These are phyloP conservation scores for Gallirallus australis DNA, from an alignment of 2,797 vertebrate species.

Conservation along the genomic window DNA sequence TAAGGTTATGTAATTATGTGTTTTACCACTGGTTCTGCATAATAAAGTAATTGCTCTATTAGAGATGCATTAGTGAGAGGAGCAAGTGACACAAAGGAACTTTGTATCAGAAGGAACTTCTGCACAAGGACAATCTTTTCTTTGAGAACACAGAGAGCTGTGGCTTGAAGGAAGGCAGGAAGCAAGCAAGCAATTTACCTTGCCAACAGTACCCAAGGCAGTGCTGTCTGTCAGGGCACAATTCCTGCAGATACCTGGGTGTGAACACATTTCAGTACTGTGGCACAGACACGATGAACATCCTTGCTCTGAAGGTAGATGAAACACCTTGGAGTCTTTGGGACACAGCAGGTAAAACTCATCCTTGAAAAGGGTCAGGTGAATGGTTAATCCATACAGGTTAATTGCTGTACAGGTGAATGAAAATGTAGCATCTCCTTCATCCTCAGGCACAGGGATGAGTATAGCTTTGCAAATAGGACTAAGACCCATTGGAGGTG, in stretches of 20 bases:
- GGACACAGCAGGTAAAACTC: background rate
- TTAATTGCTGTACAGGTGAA: background rate
- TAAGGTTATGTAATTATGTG: conserved; percentile 48
- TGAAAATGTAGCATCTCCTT: background rate
- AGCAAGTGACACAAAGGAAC: conserved; percentile 64
- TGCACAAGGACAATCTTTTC: conserved; percentile 46
- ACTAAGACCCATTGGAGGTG: background rate
- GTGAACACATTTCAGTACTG: background rate
- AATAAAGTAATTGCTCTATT: conserved; percentile 72
- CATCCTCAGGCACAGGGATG: background rate
- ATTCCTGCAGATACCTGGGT: background rate
- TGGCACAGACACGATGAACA: background rate
- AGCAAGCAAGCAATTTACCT: background rate
- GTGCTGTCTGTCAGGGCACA: background rate
- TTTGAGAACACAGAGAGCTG: conserved; percentile 37
- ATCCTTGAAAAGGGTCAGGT: background rate
- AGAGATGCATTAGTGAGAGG: conserved; percentile 69
- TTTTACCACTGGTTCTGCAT: conserved; percentile 53
- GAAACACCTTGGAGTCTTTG: background rate
- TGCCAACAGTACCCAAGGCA: background rate
- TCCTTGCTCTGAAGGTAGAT: background rate
- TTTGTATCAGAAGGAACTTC: conserved; percentile 43
- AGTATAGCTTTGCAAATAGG: background rate
- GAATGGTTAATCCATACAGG: too few relatives aligned
- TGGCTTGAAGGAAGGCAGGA: background rate